Conservation (phyloP, 2,888 invertebrate genomes). For the Eutolmus rufibarbis region DNA sequence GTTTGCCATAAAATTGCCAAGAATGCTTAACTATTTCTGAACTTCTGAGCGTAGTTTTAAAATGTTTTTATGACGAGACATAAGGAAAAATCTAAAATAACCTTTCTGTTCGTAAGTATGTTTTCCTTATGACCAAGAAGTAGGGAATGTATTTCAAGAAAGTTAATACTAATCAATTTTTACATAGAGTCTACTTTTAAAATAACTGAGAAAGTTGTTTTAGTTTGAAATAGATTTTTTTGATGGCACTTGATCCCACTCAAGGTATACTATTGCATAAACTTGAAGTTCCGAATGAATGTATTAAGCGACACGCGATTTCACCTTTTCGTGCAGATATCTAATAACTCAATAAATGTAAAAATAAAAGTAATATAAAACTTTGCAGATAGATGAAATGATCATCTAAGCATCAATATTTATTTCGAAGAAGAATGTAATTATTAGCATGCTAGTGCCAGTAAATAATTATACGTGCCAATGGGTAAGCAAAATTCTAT, state of each 20-base stretch:
- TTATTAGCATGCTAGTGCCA: not conserved
- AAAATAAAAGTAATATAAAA: not conserved
- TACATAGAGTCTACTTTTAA: too few species aligned
- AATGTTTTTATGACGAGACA: not conserved
- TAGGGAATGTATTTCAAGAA: too few species aligned
- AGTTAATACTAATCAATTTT: too few species aligned
- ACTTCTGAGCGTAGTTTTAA: not conserved
- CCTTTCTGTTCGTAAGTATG: too few species aligned
- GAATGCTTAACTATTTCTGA: not conserved
- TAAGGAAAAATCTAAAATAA: too few species aligned
- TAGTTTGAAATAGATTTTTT: too few species aligned
- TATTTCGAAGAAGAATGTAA: not conserved
- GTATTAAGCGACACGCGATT: not conserved
- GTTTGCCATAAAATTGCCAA: not conserved
- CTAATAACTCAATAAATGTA: not conserved
- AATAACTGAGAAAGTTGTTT: too few species aligned
- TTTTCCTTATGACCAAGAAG: too few species aligned
- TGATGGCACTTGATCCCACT: too few species aligned
- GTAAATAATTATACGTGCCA: not conserved
- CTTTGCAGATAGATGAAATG: not conserved
- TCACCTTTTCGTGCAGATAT: not conserved
- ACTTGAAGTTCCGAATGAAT: not conserved
- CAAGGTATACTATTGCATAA: not conserved
- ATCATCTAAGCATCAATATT: not conserved
- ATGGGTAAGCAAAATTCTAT: not conserved